Percentiles rank a stretch among this genome's conserved stretches.
Evolutionary conservation across 2,797 vertebrate species (phyloP).

Genomic region (Sebastes itinus): DNA sequence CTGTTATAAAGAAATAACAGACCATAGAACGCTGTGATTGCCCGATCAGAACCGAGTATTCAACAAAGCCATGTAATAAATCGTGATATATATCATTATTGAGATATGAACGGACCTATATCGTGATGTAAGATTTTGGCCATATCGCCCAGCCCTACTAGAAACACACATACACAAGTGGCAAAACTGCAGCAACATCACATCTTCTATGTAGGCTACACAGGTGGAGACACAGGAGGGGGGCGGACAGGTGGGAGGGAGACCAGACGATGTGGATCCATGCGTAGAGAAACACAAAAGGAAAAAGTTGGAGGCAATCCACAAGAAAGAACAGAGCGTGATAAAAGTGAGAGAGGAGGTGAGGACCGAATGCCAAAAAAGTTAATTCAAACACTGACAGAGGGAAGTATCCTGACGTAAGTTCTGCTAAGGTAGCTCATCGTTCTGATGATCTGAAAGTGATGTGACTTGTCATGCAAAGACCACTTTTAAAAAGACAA

Average conservation of each 20-base stretch:
- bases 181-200: constrained; percentile 33
- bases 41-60: too few relatives aligned
- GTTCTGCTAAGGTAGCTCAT: constrained; percentile 21
- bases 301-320: constrained; percentile 16
- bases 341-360: constrained; percentile 12
- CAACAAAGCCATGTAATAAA: too few relatives aligned
- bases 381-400: not conserved
- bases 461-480: constrained; percentile 54
- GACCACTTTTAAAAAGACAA: constrained; percentile 25
- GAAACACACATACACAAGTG: constrained; percentile 1
- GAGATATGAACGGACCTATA: too few relatives aligned
- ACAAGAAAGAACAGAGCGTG: constrained; percentile 24
- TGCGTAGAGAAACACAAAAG: constrained; percentile 42
- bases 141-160: not conserved
- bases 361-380: constrained; percentile 17
- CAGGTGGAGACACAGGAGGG: constrained; percentile 71
- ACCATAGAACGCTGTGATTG: too few relatives aligned
- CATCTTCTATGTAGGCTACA: constrained; percentile 60
- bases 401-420: not conserved
- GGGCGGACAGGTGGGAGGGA: constrained; percentile 56
- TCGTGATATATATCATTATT: too few relatives aligned
- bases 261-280: constrained; percentile 52
- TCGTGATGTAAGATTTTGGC: too few relatives aligned
- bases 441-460: constrained; percentile 35
- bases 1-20: too few relatives aligned